A percentile compares a stretch with the other conserved stretches of the same genome.
phyloP scores from a whole-genome alignment of 1,140 invertebrate genomes.

The Magallana gigas region DNA sequence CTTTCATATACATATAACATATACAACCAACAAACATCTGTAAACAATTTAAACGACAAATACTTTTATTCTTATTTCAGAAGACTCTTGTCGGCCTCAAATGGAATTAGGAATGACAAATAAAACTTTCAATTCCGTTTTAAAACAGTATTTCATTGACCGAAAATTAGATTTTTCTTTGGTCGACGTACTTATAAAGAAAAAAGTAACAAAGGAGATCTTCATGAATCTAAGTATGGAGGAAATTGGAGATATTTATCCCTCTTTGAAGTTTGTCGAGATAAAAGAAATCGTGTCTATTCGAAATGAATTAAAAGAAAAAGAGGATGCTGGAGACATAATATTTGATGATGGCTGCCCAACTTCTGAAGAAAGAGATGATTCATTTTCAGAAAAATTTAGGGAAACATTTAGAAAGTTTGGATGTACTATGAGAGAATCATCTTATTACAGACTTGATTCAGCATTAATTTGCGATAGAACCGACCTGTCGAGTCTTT shows the following conservation, averaged over 20 bases:
- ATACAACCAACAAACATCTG: too few species aligned
- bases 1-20: too few species aligned
- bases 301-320: slow-evolving; percentile 45
- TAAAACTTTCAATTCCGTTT: too few species aligned
- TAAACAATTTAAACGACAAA: too few species aligned
- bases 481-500: neutral
- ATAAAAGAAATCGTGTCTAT: slow-evolving; percentile 47
- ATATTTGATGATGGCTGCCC: slow-evolving; percentile 2
- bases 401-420: slow-evolving; percentile 39
- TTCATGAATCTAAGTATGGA: slow-evolving; percentile 55
- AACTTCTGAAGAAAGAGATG: slow-evolving; percentile 2
- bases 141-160: too few species aligned
- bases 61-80: too few species aligned
- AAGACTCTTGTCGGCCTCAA: too few species aligned
- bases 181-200: slow-evolving; percentile 48
- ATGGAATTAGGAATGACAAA: too few species aligned
- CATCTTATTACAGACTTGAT: neutral
- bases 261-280: slow-evolving; percentile 52
- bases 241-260: slow-evolving; percentile 53
- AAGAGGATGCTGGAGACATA: neutral
- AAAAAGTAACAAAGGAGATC: slow-evolving; percentile 57
- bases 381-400: slow-evolving; percentile 36
- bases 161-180: too few species aligned
- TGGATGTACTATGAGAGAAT: neutral
- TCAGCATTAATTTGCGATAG: neutral